Evolutionary conservation across 1,140 invertebrate genomes (phyloP), one percentile per base, ranked within the genome.

Genomic region (Nasonia longicornis): DNA sequence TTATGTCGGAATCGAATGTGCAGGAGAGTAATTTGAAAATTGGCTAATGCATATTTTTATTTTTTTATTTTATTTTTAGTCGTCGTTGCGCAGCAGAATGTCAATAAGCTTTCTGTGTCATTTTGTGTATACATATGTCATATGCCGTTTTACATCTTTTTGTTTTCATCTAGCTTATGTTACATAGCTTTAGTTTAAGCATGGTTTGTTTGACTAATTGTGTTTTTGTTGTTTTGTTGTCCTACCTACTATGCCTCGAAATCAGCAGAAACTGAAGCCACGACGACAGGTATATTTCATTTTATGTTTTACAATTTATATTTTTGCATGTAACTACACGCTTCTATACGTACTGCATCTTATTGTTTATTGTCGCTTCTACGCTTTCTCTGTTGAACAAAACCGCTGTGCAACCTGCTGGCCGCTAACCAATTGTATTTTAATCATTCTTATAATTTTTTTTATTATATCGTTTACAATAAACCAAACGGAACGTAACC

Each of bases 191-290:
- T 64, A 74, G 45, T 82, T 79, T 79, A 75, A 75, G 77, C 70
- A 82, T 79, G 71, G 77, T 82, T 74, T 77, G 31, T 82, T 70
- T 82, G n/a, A 73, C 11, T 66, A 66, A 67, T 73, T 78, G 58
- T 82, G 77, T 79, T 75, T 82, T 82, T 72, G n/a, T 83, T 79
- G n/a, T 83, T 79, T 83, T 72, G 26, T 83, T 63, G 66, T 72
- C 67, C 58, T 67, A 48, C 16, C 22, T 77, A 26, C 35, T 70
- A 12, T 76, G 35, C 31, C 71, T 66, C 45, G 48, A 80, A 74
- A 74, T 74, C 52, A 69, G 75, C 82, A 81, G 79, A 83, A 83
- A 69, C 31, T n/a, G 79, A 78, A 78, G 38, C 75, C 35, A 64
- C 58, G 26, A 77, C 31, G 8, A 76, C 77, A 81, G 79, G 79